These are phyloP conservation scores for Mormoops blainvillei DNA, from an alignment of 2,113 vertebrate genomes.

Conservation along the genomic window DNA sequence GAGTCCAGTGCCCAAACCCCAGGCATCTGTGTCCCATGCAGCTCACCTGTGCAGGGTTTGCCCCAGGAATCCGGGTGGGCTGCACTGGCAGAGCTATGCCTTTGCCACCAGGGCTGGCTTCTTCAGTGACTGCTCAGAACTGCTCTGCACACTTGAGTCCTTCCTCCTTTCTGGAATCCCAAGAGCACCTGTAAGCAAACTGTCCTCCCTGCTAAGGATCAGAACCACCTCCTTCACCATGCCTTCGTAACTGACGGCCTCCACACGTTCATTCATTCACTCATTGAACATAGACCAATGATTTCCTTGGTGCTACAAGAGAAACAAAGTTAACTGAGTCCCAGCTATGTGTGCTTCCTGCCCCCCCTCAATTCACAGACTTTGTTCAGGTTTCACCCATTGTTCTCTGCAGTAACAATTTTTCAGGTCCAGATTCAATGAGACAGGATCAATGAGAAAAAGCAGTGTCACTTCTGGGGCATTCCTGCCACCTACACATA, in stretches of 20 bases:
- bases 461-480: neutral
- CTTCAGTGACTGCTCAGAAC: neutral
- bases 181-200: neutral
- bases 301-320: neutral
- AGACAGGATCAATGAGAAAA: neutral
- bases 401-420: neutral
- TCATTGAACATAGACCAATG: neutral
- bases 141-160: neutral
- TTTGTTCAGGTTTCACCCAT: neutral
- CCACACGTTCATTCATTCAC: neutral
- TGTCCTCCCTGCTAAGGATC: too few species aligned
- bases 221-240: neutral
- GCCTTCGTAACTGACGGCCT: neutral
- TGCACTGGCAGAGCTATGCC: accelerated
- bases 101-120: neutral
- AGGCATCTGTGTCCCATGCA: neutral
- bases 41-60: neutral
- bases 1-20: neutral
- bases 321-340: neutral
- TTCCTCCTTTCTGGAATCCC: neutral
- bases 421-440: neutral
- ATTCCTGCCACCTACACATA: neutral
- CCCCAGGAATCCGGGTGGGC: accelerated
- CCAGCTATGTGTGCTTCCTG: accelerated
- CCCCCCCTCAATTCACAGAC: neutral